phyloP scores from a whole-genome alignment of 2,797 vertebrate species.

The Eospalax fontanierii region DNA sequence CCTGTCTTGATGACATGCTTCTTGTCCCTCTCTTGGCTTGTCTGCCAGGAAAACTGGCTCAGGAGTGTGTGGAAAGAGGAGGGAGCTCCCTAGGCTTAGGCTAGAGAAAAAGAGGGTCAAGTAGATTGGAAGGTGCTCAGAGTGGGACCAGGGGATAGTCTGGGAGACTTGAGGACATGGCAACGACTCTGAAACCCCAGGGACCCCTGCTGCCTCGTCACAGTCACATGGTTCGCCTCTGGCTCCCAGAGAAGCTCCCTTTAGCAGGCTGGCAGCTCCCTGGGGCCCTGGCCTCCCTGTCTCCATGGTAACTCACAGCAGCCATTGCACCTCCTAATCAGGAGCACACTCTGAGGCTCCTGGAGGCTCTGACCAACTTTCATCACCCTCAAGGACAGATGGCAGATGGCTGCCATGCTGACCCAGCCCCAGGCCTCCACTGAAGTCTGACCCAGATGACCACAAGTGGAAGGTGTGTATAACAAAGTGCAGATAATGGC shows the following conservation, averaged over 20 bases:
- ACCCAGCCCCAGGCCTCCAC: slow-evolving; percentile 25
- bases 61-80: background rate
- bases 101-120: slow-evolving; percentile 25
- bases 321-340: slow-evolving; percentile 41
- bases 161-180: background rate
- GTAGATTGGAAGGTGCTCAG: background rate
- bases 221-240: slow-evolving; percentile 58
- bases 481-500: background rate
- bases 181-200: slow-evolving; percentile 52
- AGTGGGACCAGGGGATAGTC: background rate
- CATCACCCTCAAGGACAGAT: slow-evolving; percentile 41
- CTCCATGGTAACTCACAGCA: slow-evolving; percentile 81
- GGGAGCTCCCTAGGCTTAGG: background rate
- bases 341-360: slow-evolving; percentile 51
- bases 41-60: background rate
- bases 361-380: background rate
- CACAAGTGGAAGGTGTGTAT: background rate
- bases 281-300: slow-evolving; percentile 73
- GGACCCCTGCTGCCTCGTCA: slow-evolving; percentile 15
- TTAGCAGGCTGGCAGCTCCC: slow-evolving; percentile 70
- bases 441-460: slow-evolving; percentile 60
- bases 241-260: slow-evolving; percentile 69
- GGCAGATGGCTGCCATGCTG: slow-evolving; percentile 33
- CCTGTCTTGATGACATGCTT: background rate
- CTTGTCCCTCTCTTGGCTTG: background rate